Base-by-base conservation (phyloP, 2,888 invertebrate species). In the Idaea straminata region DNA sequence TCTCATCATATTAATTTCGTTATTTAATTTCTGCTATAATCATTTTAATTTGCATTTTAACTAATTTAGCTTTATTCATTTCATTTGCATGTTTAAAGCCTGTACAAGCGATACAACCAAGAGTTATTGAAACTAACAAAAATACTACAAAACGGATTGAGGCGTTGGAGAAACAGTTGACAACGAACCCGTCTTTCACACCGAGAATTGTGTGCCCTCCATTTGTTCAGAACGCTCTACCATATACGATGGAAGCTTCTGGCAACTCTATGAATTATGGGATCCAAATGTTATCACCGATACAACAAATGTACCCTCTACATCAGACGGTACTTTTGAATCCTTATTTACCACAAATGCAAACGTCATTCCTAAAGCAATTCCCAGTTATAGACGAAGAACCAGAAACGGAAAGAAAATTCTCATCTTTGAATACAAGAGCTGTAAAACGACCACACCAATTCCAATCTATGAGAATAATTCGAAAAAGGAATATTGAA, bases 51-150 rank as follows among this genome's bases (percentile, higher is more conserved):
- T 87, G 83, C 82, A 77, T 85, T 83, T 82, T 79, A 82, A 75
- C 77, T 79, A 68, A 77, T 79, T 81, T 82, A 82, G 80, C 81
- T 83, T 86, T 80, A 71, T 81, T 85, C 78, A 84, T 87, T 79
- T 81, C 74, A 76, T 80, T 92, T 92, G 82, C 82, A 82, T 86
- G 83, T 77, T 64, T 83, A 80, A 94, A 94, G 95, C 95, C 92
- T 78, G 93, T 93, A 69, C 93, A 93, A 88, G 92, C 91, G 59
- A 93, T 93, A 71, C 93, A 93, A 73, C 93, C 93, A 64, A 83
- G 92, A 87, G 93, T 94, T 75, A 87, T 94, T 74, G 87, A 91
- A 64, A 87, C 87, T 62, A 89, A 84, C 72, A 78, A 79, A 69
- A 92, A 88, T 75, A 76, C 82, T 4, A 73, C 80, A 0, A 91